phyloP scores from a whole-genome alignment of 2,888 invertebrate species.

The Pyrrhia umbra region DNA sequence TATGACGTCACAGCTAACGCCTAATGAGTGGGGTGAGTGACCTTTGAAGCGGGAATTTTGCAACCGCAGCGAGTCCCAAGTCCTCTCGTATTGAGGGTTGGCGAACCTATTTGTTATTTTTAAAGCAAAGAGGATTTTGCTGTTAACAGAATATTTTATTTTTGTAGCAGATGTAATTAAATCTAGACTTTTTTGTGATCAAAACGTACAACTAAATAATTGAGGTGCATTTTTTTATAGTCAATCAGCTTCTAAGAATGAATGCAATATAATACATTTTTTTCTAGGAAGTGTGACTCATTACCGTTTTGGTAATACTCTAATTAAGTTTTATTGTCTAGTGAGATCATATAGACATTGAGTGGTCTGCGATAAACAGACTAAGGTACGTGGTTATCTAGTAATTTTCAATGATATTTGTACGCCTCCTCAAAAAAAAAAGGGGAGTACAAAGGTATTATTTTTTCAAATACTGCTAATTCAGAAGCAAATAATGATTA shows the following conservation, averaged over 20 bases:
- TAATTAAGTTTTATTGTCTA: constrained; percentile 18
- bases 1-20: constrained; percentile 47
- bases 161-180: not conserved
- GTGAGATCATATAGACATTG: constrained; percentile 20
- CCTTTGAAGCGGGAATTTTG: constrained; percentile 60
- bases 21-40: constrained; percentile 59
- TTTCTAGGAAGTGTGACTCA: constrained; percentile 24
- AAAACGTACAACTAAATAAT: not conserved
- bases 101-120: constrained; percentile 31
- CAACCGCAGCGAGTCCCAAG: constrained; percentile 58
- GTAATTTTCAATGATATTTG: not conserved
- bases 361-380: too few species aligned
- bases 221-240: not conserved
- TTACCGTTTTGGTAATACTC: constrained; percentile 9
- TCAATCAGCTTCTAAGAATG: not conserved
- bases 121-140: constrained; percentile 36
- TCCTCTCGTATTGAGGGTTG: constrained; percentile 57
- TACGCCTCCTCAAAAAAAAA: too few species aligned
- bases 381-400: too few species aligned
- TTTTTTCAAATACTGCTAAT: too few species aligned
- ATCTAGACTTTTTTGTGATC: not conserved
- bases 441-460: too few species aligned
- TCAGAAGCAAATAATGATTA: too few species aligned
- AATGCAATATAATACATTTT: constrained; percentile 10
- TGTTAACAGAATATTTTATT: constrained; percentile 8